Base-by-base conservation (phyloP, 1,140 invertebrate genomes). In the Calycopis cecrops region DNA sequence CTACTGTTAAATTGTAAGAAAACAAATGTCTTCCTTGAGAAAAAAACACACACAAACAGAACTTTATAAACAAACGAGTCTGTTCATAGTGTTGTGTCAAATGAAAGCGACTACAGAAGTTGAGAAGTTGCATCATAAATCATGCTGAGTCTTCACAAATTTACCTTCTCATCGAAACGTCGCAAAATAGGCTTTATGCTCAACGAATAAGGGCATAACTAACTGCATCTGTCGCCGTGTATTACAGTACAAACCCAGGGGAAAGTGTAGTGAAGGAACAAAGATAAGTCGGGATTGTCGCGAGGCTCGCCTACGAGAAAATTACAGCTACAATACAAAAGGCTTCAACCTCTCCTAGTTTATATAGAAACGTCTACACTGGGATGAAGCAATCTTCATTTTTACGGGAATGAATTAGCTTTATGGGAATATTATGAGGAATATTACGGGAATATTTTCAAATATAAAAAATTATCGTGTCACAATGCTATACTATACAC, bases 251-350 rank as follows among this genome's bases (percentile, higher is more conserved):
- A 63, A 69, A 75, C 78, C 75, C 73, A 72, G 67, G 82, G 78
- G 82, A 82, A 82, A 83, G 79, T 80, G 73, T 82, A 82, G 73
- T 73, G 73, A 79, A 77, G 79, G 72, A 77, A 85, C 79, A 82
- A 80, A 77, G 81, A 83, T 83, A 83, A 85, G 82, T 72, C 79
- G 67, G 76, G 78, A 85, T 83, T 83, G 82, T 83, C 69, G 72
- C 66, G 55, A 72, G 70, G 60, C 70, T 77, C 64, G 73, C 76
- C 75, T 76, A 65, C 56, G 70, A 69, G 69, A 71, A 81, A 81
- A 85, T 85, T 85, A 81, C 78, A 80, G 79, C 70, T 75, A 73
- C 67, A 70, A 75, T 69, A 77, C 73, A 82, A 76, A 77, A 67
- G 75, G 69, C 59, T 65, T 69, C 63, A 78, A 68, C 67, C 67